Evolutionary conservation across 2,888 invertebrate species (phyloP).

Genomic region (Parnassius glacialis): DNA sequence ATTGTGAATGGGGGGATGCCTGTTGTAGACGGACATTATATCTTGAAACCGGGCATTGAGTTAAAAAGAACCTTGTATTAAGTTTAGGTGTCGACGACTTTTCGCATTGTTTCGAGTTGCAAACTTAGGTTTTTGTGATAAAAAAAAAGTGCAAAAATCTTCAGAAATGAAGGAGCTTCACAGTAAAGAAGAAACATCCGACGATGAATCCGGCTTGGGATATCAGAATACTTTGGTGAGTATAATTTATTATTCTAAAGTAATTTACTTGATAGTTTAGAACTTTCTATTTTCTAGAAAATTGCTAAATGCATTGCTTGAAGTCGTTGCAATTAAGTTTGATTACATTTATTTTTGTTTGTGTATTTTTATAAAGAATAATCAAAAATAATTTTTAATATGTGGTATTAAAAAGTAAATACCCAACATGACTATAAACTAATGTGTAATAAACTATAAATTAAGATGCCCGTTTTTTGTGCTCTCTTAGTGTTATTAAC

Average conservation of each 20-base stretch:
- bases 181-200: slow-evolving; percentile 70
- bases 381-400: neutral
- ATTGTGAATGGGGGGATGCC: slow-evolving; percentile 55
- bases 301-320: slow-evolving; percentile 26
- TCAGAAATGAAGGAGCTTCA: slow-evolving; percentile 60
- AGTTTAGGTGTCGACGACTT: slow-evolving; percentile 29
- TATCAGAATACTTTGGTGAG: slow-evolving; percentile 86
- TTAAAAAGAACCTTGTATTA: slow-evolving; percentile 31
- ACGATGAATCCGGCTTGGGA: slow-evolving; percentile 84
- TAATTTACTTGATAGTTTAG: neutral
- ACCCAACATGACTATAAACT: neutral
- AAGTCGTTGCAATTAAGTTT: neutral
- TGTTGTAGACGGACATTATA: slow-evolving; percentile 51
- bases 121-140: slow-evolving; percentile 48
- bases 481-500: neutral
- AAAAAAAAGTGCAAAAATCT: slow-evolving; percentile 41
- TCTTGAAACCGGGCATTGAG: slow-evolving; percentile 45
- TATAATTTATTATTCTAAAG: slow-evolving; percentile 36
- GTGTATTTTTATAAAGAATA: slow-evolving; percentile 9
- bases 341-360: slow-evolving; percentile 27
- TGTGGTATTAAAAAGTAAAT: neutral
- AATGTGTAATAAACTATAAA: neutral
- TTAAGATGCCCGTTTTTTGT: slow-evolving; percentile 1
- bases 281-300: slow-evolving; percentile 65
- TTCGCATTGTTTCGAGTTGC: slow-evolving; percentile 56